phyloP scores from a whole-genome alignment of 30 jellyfish, hydroid and myxozoan species.

The Nemopilema nomurai region DNA sequence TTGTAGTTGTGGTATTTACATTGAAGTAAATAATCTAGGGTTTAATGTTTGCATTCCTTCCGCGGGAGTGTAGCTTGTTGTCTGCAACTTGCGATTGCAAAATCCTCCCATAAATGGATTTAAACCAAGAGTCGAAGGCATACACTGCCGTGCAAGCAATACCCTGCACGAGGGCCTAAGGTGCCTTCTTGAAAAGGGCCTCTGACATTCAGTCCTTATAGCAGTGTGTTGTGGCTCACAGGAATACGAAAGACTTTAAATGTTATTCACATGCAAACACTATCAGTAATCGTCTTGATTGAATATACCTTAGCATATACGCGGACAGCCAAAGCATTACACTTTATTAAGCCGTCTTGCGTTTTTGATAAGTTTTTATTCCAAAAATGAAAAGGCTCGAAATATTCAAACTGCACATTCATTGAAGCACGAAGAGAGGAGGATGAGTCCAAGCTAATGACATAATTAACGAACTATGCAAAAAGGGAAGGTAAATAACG shows the following conservation, averaged over 20 bases:
- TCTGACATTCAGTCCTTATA: too few species aligned
- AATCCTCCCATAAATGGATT: background rate
- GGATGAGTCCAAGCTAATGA: background rate
- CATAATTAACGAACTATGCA: background rate
- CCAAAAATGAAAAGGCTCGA: background rate
- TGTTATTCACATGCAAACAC: too few species aligned
- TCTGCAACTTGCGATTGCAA: background rate
- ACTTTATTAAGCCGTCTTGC: too few species aligned
- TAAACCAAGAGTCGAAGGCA: background rate
- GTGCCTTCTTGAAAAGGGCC: too few species aligned
- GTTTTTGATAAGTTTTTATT: background rate
- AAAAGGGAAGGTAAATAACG: background rate
- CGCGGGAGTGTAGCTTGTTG: background rate
- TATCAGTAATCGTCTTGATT: too few species aligned
- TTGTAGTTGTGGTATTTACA: background rate
- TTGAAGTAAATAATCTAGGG: background rate
- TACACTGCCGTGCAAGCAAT: too few species aligned
- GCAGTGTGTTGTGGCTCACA: too few species aligned
- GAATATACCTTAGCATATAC: too few species aligned
- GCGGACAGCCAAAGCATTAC: too few species aligned
- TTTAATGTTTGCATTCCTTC: background rate
- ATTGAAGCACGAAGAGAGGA: background rate
- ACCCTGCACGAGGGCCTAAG: too few species aligned
- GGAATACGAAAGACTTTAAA: too few species aligned
- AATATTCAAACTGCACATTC: too few species aligned